phyloP scores from a whole-genome alignment of 1,140 invertebrate species.

The Pissodes strobi region DNA sequence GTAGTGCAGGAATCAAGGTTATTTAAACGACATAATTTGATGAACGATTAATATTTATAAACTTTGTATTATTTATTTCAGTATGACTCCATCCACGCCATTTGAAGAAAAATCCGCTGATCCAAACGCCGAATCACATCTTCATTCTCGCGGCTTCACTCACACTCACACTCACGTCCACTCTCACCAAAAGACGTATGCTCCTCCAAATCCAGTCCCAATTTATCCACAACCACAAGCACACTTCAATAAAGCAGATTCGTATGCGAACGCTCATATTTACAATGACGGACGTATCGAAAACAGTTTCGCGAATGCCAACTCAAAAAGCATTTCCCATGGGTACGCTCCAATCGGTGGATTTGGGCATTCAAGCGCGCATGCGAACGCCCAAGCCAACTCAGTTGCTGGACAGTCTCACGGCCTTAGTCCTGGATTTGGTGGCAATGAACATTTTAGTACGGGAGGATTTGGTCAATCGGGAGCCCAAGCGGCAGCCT shows the following conservation, averaged over 20 bases:
- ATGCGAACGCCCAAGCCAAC: neutral
- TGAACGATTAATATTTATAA: too few relatives aligned
- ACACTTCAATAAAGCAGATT: neutral
- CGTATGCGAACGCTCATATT: neutral
- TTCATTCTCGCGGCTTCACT: slow-evolving; percentile 1
- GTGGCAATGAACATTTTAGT: neutral
- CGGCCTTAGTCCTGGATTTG: neutral
- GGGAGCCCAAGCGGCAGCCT: neutral
- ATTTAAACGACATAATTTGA: too few relatives aligned
- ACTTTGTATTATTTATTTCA: neutral
- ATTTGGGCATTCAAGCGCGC: neutral
- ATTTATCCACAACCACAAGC: neutral
- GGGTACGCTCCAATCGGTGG: neutral
- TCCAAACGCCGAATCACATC: slow-evolving; percentile 6
- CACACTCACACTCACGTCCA: slow-evolving; percentile 13
- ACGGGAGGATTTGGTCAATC: neutral
- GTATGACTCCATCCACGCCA: neutral
- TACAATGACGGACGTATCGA: neutral
- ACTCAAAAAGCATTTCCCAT: neutral
- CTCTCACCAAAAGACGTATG: neutral
- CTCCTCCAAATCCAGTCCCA: neutral
- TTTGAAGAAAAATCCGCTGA: slow-evolving; percentile 16
- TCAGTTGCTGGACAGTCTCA: neutral
- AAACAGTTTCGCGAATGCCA: neutral
- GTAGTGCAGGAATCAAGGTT: too few relatives aligned